phyloP scores from a whole-genome alignment of 2,797 vertebrate genomes.

The Lepus oiostolus region DNA sequence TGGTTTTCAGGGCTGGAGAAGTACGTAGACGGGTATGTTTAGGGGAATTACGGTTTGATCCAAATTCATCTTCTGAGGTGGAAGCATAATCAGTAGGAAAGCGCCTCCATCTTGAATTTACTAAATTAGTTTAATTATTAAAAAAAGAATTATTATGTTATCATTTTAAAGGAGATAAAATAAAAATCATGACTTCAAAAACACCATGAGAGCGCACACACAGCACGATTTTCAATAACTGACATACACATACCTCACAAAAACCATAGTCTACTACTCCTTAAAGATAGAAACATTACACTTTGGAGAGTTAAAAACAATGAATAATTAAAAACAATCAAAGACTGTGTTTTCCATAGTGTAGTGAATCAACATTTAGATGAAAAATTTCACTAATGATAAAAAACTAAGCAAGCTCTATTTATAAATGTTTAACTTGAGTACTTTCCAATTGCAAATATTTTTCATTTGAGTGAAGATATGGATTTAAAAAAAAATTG shows the following conservation, averaged over 20 bases:
- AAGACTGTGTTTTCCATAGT: slow-evolving; percentile 83
- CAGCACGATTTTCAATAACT: slow-evolving; percentile 79
- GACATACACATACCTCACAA: slow-evolving; percentile 84
- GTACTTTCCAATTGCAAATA: slow-evolving; percentile 81
- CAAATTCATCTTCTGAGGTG: slow-evolving; percentile 99
- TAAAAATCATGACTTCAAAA: slow-evolving; percentile 84
- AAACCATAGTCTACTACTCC: slow-evolving; percentile 83
- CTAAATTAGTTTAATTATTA: slow-evolving; percentile 93
- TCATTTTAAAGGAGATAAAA: slow-evolving; percentile 78
- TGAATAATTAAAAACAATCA: slow-evolving; percentile 84
- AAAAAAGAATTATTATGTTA: slow-evolving; percentile 90
- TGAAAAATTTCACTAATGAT: slow-evolving; percentile 77
- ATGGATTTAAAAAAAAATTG: slow-evolving; percentile 60
- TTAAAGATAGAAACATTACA: slow-evolving; percentile 86
- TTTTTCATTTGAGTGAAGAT: slow-evolving; percentile 75
- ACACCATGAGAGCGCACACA: slow-evolving; percentile 81
- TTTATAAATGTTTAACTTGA: slow-evolving; percentile 79
- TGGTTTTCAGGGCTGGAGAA: slow-evolving; percentile 93
- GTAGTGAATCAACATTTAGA: slow-evolving; percentile 85
- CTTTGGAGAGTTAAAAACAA: slow-evolving; percentile 86
- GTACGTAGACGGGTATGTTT: slow-evolving; percentile 95
- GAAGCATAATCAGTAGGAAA: slow-evolving; percentile 99
- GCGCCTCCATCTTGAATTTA: slow-evolving; percentile 97
- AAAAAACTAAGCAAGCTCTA: slow-evolving; percentile 75
- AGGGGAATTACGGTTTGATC: slow-evolving; percentile 95